These are phyloP conservation scores for Ascaphus truei DNA, from an alignment of 2,113 vertebrate genomes.

Conservation along the genomic window DNA sequence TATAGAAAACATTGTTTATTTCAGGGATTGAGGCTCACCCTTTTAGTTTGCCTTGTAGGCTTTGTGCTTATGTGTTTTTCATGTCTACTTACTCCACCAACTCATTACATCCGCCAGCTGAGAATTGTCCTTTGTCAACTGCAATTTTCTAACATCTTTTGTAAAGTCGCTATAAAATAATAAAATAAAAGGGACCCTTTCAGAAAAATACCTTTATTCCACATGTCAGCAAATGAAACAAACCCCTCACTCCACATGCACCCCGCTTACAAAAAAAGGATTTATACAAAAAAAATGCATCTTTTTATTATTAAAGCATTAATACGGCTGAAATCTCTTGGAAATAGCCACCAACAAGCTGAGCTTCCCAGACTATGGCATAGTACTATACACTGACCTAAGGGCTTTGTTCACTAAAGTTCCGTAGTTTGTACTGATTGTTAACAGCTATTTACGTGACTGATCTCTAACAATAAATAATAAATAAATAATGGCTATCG, in stretches of 20 bases:
- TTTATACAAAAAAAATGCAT: background rate
- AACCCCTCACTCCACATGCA: background rate
- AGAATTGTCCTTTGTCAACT: constrained; percentile 2
- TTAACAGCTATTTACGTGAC: background rate
- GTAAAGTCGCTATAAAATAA: constrained; percentile 20
- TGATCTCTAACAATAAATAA: background rate
- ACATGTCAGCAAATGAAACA: background rate
- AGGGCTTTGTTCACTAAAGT: background rate
- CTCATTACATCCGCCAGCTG: constrained; percentile 2
- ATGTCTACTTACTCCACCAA: constrained; percentile 14
- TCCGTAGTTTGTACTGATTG: background rate
- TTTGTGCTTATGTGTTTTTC: background rate
- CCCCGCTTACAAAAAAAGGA: background rate
- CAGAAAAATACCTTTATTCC: constrained; percentile 2
- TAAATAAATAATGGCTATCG: background rate
- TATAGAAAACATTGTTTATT: constrained; percentile 6
- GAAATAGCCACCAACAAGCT: background rate
- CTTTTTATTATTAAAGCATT: constrained; percentile 8
- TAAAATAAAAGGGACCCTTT: constrained; percentile 8
- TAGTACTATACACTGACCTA: no score
- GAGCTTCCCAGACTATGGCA: background rate
- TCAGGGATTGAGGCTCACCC: background rate
- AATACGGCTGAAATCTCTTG: background rate
- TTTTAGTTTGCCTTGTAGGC: background rate
- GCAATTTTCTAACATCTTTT: constrained; percentile 7